A percentile compares a stretch with the other conserved stretches of the same genome.
phyloP scores from a whole-genome alignment of 2,888 invertebrate species.

The Agonopterix subpropinquella region DNA sequence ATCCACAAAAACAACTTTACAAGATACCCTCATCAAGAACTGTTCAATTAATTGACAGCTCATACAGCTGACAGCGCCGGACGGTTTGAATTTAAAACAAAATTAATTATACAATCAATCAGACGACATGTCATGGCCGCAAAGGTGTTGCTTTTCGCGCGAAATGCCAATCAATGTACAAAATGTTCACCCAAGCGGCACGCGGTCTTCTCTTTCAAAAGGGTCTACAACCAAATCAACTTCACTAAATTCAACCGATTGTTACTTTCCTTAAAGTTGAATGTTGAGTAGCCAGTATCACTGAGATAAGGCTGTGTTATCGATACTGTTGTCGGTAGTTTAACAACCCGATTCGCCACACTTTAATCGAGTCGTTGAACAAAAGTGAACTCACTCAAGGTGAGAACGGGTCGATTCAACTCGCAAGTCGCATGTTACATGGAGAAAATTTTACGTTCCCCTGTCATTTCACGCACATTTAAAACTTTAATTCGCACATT shows the following conservation, averaged over 20 bases:
- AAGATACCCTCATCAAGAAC: constrained; percentile 60
- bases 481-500: constrained; percentile 57
- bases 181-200: constrained; percentile 57
- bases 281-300: neutral
- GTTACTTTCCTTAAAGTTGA: constrained; percentile 19
- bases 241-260: constrained; percentile 28
- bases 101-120: constrained; percentile 75
- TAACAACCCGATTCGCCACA: constrained; percentile 65
- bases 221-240: constrained; percentile 9
- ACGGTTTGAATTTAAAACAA: constrained; percentile 62
- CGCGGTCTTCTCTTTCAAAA: constrained; percentile 20
- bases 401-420: constrained; percentile 39
- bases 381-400: constrained; percentile 53
- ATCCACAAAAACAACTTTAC: constrained; percentile 46
- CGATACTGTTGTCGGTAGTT: constrained; percentile 37
- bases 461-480: constrained; percentile 70
- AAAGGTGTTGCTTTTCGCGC: constrained; percentile 71
- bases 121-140: constrained; percentile 62
- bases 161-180: constrained; percentile 67
- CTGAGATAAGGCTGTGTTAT: neutral
- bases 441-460: constrained; percentile 62
- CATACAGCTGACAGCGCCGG: constrained; percentile 53
- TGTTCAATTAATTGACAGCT: constrained; percentile 71
- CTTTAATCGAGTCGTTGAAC: constrained; percentile 60
- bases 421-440: constrained; percentile 52